phyloP scores from a whole-genome alignment of 2,797 vertebrate genomes.

The Columba guinea region DNA sequence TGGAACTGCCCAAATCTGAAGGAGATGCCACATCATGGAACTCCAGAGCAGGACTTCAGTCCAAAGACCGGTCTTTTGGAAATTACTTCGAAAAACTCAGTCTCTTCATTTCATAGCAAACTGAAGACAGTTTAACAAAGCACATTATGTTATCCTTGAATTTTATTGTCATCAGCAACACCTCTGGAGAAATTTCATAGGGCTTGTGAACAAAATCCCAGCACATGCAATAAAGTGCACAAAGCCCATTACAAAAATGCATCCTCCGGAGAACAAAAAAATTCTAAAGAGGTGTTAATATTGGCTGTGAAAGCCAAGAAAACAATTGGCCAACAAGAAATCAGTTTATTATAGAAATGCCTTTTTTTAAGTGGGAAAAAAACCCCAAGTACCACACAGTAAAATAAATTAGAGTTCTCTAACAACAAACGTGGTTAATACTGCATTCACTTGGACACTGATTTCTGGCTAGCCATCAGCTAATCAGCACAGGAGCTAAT shows the following conservation, averaged over 20 bases:
- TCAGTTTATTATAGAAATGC: neutral
- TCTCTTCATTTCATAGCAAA: neutral
- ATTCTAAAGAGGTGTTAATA: neutral
- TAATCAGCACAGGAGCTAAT: neutral
- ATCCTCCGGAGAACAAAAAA: too few species aligned
- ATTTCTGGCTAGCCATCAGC: neutral
- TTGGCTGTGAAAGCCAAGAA: neutral
- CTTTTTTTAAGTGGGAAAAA: neutral
- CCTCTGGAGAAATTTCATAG: neutral
- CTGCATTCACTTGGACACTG: fast-evolving
- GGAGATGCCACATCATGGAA: fast-evolving
- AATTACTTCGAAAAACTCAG: neutral
- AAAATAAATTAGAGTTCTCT: neutral
- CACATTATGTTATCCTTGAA: neutral
- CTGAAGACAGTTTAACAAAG: neutral
- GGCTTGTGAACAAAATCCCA: neutral
- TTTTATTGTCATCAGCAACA: neutral
- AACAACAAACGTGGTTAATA: neutral
- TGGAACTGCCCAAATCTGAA: neutral
- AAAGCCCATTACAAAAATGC: neutral
- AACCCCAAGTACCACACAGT: neutral
- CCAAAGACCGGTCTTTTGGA: neutral
- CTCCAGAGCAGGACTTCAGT: too few species aligned
- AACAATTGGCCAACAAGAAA: neutral
- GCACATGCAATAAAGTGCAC: neutral